Percentiles rank a stretch among this genome's conserved stretches.
phyloP scores from a whole-genome alignment of 2,888 invertebrate species.

The Scaptomyza reducta region DNA sequence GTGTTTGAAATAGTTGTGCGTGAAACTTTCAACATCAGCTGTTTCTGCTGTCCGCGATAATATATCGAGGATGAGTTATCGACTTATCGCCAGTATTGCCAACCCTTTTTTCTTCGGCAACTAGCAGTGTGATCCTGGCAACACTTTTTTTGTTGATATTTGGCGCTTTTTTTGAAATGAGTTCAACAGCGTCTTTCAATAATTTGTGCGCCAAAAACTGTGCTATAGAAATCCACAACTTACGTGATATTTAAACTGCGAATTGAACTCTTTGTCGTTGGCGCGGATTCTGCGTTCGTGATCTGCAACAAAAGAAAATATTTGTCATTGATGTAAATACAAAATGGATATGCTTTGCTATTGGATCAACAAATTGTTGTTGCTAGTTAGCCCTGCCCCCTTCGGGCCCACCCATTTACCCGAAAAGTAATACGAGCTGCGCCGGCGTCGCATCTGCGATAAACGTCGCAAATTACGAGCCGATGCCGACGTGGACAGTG shows the following conservation, averaged over 20 bases:
- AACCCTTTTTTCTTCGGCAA: background rate
- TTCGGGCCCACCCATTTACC: constrained; percentile 72
- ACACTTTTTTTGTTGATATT: background rate
- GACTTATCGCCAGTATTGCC: background rate
- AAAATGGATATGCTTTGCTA: background rate
- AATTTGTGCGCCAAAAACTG: background rate
- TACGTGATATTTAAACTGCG: constrained; percentile 99
- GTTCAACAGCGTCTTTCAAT: background rate
- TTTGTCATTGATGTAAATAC: background rate
- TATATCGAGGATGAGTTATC: background rate
- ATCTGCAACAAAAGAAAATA: constrained; percentile 87
- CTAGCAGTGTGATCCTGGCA: too few species aligned
- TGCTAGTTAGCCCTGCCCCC: background rate
- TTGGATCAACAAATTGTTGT: background rate
- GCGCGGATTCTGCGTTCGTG: constrained; percentile 98
- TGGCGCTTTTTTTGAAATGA: background rate
- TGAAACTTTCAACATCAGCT: background rate
- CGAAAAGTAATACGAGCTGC: constrained; percentile 84
- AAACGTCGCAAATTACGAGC: constrained; percentile 73
- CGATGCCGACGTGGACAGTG: constrained; percentile 56
- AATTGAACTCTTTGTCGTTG: constrained; percentile 97
- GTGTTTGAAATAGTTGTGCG: background rate
- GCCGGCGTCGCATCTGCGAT: constrained; percentile 81
- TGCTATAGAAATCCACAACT: constrained; percentile 85
- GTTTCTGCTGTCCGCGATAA: background rate